A percentile compares a stretch with the other conserved stretches of the same genome.
These are phyloP conservation scores for Euwallacea similis DNA, from an alignment of 1,140 invertebrate genomes.

Conservation along the genomic window DNA sequence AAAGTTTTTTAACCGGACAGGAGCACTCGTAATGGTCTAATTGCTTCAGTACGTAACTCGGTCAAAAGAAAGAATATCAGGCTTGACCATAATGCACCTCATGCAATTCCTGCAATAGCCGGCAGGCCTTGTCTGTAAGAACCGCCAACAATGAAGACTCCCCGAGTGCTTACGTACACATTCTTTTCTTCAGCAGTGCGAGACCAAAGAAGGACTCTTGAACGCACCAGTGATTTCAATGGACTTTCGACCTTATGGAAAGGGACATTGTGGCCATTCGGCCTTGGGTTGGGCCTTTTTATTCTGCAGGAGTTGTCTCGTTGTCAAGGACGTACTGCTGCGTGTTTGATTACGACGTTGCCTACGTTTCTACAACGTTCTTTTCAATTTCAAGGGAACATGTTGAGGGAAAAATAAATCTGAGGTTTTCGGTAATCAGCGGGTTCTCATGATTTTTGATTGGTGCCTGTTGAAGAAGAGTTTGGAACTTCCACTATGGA, in stretches of 20 bases:
- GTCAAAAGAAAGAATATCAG: not conserved
- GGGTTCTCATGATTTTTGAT: too few species aligned
- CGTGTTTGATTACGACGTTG: constrained; percentile 14
- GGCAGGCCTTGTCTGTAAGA: constrained; percentile 24
- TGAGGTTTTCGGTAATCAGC: too few species aligned
- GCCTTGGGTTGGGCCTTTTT: constrained; percentile 24
- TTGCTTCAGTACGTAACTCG: not conserved
- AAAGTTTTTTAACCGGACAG: too few species aligned
- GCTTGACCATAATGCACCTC: constrained; percentile 6
- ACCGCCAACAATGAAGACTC: constrained; percentile 30
- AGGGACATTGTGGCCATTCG: not conserved
- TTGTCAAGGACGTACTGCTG: constrained; percentile 28
- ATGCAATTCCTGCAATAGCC: constrained; percentile 26
- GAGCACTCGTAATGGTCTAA: too few species aligned
- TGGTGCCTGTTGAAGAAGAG: too few species aligned
- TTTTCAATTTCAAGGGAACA: too few species aligned
- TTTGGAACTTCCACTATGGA: too few species aligned
- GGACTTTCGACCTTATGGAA: constrained; percentile 20
- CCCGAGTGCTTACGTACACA: constrained; percentile 26
- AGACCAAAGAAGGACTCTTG: constrained; percentile 32
- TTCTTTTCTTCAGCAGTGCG: constrained; percentile 32
- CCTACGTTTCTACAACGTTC: not conserved
- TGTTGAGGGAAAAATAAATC: too few species aligned
- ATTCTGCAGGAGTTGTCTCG: constrained; percentile 29
- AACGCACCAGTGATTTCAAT: constrained; percentile 22